Evolutionary conservation across 2,113 vertebrate species (phyloP), one percentile per base, ranked within the genome.

Genomic region (Ptilonorhynchus violaceus): DNA sequence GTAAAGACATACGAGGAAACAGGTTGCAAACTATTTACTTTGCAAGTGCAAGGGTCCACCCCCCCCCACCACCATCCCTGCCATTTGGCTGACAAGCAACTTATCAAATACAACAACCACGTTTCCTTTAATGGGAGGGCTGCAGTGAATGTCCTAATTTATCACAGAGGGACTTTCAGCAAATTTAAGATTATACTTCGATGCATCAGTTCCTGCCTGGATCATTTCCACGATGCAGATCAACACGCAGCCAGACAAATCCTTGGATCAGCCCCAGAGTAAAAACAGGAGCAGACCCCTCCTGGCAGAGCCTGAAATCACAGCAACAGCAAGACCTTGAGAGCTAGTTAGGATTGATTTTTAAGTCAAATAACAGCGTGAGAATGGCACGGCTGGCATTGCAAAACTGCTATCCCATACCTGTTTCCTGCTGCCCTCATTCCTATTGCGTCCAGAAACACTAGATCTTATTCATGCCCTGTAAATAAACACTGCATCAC

Each of bases 41-140:
- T 31, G 8, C 22, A 33, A 89, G 64, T 5, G 15, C 50, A 23
- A 67, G n/a, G 28, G 39, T 70, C 59, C 63, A 35, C 10, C 1
- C 2, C 0, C 23, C n/a, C 3, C 24, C 33, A 49, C 9, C 7
- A 0, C 42, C 4, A 1, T 7, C 23, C 37, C 16, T 19, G 37
- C 1, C 7, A n/a, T 52, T 24, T 6, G 31, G 66, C 70, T 39
- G 41, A 35, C 47, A 14, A 52, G 21, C 16, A 56, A 35, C n/a
- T 79, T 41, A 30, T 1, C 25, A 15, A 56, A 58, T n/a, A 58
- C 31, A 44, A 4, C 4, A 55, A 31, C 23, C 8, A 35, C 1
- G 1, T 25, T 64, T 39, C 85, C 22, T 55, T 42, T 19, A 25
- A 75, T 1, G 58, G 85, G 14, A 75, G 10, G 53, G 56, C 56